phyloP scores from a whole-genome alignment of 2,797 vertebrate species.

The Galagoides demidoff region DNA sequence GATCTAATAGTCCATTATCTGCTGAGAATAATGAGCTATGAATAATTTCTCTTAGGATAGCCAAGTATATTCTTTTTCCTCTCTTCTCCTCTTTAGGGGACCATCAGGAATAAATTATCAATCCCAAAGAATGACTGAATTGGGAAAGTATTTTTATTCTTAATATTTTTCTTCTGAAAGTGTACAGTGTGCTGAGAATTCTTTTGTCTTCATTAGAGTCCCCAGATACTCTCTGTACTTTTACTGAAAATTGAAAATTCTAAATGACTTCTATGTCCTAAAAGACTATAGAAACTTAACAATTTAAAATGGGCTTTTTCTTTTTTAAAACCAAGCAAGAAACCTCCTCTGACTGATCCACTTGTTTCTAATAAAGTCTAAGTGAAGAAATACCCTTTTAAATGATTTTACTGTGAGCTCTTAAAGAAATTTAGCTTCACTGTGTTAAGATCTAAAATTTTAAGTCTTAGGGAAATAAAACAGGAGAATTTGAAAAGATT shows the following conservation, averaged over 20 bases:
- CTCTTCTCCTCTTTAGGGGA: slow-evolving; percentile 20
- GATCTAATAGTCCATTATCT: slow-evolving; percentile 39
- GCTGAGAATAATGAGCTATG: slow-evolving; percentile 39
- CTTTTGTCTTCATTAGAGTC: slow-evolving; percentile 59
- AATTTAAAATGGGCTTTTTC: background rate
- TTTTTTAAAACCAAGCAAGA: slow-evolving; percentile 32
- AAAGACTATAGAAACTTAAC: slow-evolving; percentile 37
- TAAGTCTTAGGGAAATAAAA: background rate
- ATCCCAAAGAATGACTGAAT: slow-evolving; percentile 53
- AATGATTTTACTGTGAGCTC: background rate
- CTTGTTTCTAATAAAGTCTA: background rate
- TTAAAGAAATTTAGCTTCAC: background rate
- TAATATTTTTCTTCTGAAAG: slow-evolving; percentile 65
- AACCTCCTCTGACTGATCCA: background rate
- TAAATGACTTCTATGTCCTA: slow-evolving; percentile 60
- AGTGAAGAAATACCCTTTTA: slow-evolving; percentile 8
- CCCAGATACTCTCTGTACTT: slow-evolving; percentile 60
- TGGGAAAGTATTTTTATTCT: slow-evolving; percentile 66
- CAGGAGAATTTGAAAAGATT: background rate
- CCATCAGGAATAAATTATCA: slow-evolving; percentile 68
- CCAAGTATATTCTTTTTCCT: slow-evolving; percentile 37
- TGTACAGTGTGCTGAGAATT: slow-evolving; percentile 52
- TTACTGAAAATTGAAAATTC: slow-evolving; percentile 61
- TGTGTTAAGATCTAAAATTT: background rate
- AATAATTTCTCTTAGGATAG: slow-evolving; percentile 42